Evolutionary conservation across 2,797 vertebrate species (phyloP).

Genomic region (Hephaestus fuliginosus): DNA sequence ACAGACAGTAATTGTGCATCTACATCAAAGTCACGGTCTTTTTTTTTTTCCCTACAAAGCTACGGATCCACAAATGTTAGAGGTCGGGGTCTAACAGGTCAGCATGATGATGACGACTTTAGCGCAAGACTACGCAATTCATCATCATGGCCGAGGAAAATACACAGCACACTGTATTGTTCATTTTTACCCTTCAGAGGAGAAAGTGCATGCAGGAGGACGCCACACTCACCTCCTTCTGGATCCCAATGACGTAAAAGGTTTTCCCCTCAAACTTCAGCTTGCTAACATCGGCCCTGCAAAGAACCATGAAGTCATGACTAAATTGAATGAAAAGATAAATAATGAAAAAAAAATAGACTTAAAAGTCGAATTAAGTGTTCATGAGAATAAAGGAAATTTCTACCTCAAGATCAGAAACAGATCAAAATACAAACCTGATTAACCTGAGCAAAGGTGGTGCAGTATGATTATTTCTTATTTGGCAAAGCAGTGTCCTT

Average conservation of each 20-base stretch:
- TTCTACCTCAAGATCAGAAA: background rate
- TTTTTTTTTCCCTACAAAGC: constrained; percentile 9
- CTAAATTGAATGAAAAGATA: background rate
- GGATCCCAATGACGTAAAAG: constrained; percentile 95
- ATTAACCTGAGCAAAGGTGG: background rate
- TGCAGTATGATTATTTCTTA: background rate
- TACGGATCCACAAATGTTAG: constrained; percentile 22
- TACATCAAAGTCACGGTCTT: constrained; percentile 21
- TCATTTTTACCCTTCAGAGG: constrained; percentile 21
- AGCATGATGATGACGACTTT: constrained; percentile 25
- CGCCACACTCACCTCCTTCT: constrained; percentile 91
- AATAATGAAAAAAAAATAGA: background rate
- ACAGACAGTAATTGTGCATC: constrained; percentile 29
- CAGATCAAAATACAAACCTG: background rate
- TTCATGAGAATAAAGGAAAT: background rate
- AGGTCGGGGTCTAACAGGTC: constrained; percentile 26
- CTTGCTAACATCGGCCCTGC: constrained; percentile 96
- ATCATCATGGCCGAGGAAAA: constrained; percentile 34
- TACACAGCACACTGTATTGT: constrained; percentile 16
- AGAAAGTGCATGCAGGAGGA: constrained; percentile 8
- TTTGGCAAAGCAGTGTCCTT: constrained; percentile 5
- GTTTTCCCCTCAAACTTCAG: constrained; percentile 99
- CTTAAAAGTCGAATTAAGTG: background rate
- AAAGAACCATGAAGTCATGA: constrained; percentile 55
- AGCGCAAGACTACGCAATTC: constrained; percentile 21